A percentile compares a stretch with the other conserved stretches of the same genome.
Conservation (phyloP, 2,888 invertebrate genomes). For the Dicycla oo region DNA sequence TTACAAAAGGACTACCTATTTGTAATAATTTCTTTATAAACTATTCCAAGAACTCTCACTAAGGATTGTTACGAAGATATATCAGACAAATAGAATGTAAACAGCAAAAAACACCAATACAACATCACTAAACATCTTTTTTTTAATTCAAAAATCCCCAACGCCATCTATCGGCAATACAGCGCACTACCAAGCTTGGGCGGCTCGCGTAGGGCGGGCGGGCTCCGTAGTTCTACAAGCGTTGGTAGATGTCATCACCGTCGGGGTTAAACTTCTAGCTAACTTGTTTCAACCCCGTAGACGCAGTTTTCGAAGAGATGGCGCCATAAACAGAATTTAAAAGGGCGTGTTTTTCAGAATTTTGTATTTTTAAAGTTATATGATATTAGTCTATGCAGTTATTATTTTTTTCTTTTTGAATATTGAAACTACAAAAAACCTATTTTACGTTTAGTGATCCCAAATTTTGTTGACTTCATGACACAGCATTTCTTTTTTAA, state of each 20-base stretch:
- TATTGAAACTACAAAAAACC: neutral
- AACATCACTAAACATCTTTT: neutral
- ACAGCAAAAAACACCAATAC: neutral
- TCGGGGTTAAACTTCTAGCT: slow-evolving; percentile 54
- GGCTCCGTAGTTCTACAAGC: slow-evolving; percentile 49
- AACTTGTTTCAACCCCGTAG: slow-evolving; percentile 48
- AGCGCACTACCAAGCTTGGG: slow-evolving; percentile 30
- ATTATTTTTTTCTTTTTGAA: neutral
- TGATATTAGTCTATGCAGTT: neutral
- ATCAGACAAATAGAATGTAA: neutral
- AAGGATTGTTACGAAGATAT: too few species aligned
- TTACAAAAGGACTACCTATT: neutral
- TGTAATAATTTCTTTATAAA: neutral
- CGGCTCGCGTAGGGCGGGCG: slow-evolving; percentile 49
- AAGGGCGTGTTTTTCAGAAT: neutral
- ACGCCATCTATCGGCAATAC: slow-evolving; percentile 70
- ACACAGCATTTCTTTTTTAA: neutral
- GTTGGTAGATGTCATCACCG: slow-evolving; percentile 72
- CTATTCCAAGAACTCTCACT: neutral
- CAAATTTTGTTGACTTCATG: neutral
- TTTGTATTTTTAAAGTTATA: neutral
- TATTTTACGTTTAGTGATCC: neutral
- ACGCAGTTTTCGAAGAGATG: slow-evolving; percentile 66
- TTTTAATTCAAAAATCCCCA: slow-evolving; percentile 31
- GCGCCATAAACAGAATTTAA: slow-evolving; percentile 59